Conservation (phyloP, 2,113 vertebrate species). For the Circaetus cinerascens region DNA sequence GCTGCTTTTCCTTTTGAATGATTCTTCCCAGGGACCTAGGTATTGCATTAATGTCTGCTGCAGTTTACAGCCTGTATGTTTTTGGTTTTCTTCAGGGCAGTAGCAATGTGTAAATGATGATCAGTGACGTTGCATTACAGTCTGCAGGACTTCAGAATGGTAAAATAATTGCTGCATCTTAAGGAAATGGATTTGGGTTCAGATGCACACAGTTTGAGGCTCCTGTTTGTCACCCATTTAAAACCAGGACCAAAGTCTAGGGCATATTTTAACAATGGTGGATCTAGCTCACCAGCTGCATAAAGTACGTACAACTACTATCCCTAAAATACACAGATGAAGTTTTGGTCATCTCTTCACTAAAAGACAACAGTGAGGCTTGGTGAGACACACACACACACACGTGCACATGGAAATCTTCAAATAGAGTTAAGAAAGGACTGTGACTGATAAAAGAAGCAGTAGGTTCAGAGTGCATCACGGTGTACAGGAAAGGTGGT, state of each 20-base stretch:
- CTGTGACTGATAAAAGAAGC: neutral
- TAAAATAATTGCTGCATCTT: neutral
- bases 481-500: neutral
- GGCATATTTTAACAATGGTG: neutral
- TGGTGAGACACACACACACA: neutral
- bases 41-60: neutral
- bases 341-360: neutral
- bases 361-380: neutral
- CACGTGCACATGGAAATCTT: fast-evolving
- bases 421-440: neutral
- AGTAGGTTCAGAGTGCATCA: neutral
- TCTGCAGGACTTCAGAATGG: neutral
- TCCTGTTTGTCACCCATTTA: neutral
- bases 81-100: neutral
- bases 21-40: neutral
- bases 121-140: neutral
- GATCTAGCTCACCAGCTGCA: neutral
- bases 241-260: neutral
- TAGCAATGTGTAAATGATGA: neutral
- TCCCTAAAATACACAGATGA: neutral
- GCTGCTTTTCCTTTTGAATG: neutral
- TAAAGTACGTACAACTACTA: neutral
- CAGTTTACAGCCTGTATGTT: neutral
- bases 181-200: neutral
- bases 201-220: neutral